Percentiles rank a stretch among this genome's conserved stretches.
phyloP scores from a whole-genome alignment of 1,140 invertebrate genomes.

The Sesamia nonagrioides region DNA sequence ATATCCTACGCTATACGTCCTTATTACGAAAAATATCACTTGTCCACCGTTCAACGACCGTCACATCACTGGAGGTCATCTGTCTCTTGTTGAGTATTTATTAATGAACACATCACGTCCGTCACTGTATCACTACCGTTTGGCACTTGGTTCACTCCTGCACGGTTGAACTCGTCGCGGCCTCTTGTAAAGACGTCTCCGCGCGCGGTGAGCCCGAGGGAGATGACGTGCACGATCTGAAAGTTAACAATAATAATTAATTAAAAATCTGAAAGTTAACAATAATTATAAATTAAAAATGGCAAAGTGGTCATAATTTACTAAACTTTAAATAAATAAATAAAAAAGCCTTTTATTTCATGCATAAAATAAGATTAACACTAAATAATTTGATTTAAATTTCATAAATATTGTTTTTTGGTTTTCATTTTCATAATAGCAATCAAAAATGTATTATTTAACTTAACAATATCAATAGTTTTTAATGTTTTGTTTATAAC shows the following conservation, averaged over 20 bases:
- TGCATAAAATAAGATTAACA: too few relatives aligned
- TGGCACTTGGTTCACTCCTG: constrained; percentile 52
- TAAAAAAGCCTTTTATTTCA: too few relatives aligned
- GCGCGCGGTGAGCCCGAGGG: constrained; percentile 52
- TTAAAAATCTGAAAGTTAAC: not conserved
- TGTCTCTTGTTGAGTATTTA: constrained; percentile 49
- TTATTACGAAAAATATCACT: constrained; percentile 81
- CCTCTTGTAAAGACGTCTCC: constrained; percentile 61
- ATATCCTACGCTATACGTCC: constrained; percentile 61
- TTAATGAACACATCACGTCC: constrained; percentile 54
- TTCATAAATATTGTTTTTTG: too few relatives aligned
- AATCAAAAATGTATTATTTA: too few relatives aligned
- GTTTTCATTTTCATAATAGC: too few relatives aligned
- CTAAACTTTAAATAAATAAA: too few relatives aligned
- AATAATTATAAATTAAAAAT: too few relatives aligned
- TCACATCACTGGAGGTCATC: constrained; percentile 75
- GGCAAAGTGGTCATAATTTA: too few relatives aligned
- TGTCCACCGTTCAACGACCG: constrained; percentile 61
- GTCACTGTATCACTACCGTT: not conserved
- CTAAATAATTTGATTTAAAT: too few relatives aligned
- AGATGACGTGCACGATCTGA: constrained; percentile 65
- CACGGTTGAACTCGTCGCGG: constrained; percentile 45
- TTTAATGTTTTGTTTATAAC: too few relatives aligned
- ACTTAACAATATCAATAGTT: too few relatives aligned
- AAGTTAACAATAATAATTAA: not conserved